Conservation (phyloP, 2,113 vertebrate species). For the Istiophorus platypterus region DNA sequence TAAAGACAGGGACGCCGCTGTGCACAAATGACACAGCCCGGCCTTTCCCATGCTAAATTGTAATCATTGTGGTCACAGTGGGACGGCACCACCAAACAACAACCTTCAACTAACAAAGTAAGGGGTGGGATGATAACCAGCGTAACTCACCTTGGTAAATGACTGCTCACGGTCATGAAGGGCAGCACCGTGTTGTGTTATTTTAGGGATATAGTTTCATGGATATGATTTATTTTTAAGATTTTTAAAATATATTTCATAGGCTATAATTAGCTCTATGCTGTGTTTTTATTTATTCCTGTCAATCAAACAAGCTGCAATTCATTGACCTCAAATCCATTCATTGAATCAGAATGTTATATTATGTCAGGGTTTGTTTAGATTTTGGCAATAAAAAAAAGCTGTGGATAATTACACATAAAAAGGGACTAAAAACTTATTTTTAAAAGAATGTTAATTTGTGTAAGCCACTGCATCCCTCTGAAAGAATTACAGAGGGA, state of each 20-base stretch:
- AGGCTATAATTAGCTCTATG: neutral
- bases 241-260: neutral
- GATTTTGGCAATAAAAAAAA: neutral
- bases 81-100: neutral
- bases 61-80: constrained; percentile 40
- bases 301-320: neutral
- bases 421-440: too few species aligned
- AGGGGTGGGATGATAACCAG: constrained; percentile 7
- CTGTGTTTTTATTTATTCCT: neutral
- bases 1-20: constrained; percentile 22
- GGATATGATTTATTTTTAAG: too few species aligned
- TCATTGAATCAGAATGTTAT: neutral
- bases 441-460: too few species aligned
- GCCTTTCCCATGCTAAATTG: constrained; percentile 22
- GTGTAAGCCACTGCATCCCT: neutral
- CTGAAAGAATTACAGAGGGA: neutral
- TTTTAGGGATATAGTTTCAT: too few species aligned
- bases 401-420: neutral
- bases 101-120: constrained; percentile 13
- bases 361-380: neutral
- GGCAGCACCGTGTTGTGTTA: neutral
- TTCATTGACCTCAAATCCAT: neutral
- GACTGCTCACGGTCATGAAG: neutral
- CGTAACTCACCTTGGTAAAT: neutral
- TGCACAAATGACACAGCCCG: constrained; percentile 23